Conservation (phyloP, 2,113 vertebrate species). For the Proteles cristata region DNA sequence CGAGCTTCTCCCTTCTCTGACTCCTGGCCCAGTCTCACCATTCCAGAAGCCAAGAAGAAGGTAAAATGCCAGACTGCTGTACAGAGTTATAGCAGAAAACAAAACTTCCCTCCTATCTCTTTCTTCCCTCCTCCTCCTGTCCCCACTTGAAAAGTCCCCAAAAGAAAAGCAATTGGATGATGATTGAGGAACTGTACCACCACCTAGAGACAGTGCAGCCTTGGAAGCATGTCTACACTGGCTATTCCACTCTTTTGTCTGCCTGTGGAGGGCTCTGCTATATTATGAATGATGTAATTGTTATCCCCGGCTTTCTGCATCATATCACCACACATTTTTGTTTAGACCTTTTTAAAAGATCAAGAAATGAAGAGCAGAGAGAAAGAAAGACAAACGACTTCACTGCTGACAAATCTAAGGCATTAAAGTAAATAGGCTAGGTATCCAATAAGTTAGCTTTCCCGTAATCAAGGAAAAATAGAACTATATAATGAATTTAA, state of each 20-base stretch:
- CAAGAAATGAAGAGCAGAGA: not conserved
- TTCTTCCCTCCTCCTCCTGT: not conserved
- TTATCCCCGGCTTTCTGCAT: not conserved
- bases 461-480: not conserved
- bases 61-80: not conserved
- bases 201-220: not conserved
- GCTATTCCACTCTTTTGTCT: not conserved
- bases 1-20: not conserved
- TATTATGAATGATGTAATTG: not conserved
- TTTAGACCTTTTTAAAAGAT: not conserved
- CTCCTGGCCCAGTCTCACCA: not conserved
- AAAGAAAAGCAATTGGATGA: not conserved
- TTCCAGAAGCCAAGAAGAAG: not conserved
- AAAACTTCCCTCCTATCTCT: not conserved
- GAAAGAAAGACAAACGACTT: slow-evolving; percentile 3
- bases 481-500: not conserved
- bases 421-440: not conserved
- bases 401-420: not conserved
- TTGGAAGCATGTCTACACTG: not conserved
- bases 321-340: not conserved
- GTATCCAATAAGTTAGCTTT: not conserved
- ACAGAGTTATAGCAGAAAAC: not conserved
- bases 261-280: not conserved
- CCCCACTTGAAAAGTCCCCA: not conserved
- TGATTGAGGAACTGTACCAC: not conserved